Conservation (phyloP, 2,888 invertebrate species). For the Cremastinae sp. region DNA sequence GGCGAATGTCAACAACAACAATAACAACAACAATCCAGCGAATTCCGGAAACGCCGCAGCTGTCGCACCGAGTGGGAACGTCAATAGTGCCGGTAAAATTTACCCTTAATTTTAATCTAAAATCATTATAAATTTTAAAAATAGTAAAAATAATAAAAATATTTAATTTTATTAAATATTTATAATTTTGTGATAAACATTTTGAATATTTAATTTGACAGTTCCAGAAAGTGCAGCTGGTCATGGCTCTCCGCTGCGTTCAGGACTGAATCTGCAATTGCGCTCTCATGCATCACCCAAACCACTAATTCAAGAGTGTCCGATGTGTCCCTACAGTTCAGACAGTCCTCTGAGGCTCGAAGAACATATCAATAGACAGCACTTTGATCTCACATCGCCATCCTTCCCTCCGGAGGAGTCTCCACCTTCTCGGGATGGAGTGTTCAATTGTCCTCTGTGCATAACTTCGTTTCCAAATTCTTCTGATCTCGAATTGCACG, state of each 20-base stretch:
- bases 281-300: conserved; percentile 77
- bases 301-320: conserved; percentile 83
- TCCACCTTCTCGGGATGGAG: conserved; percentile 74
- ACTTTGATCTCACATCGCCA: conserved; percentile 91
- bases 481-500: conserved; percentile 91
- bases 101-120: neutral
- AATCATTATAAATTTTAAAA: neutral
- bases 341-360: conserved; percentile 88
- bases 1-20: conserved; percentile 77
- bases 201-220: conserved; percentile 37
- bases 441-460: conserved; percentile 90
- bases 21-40: conserved; percentile 75
- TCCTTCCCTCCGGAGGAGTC: conserved; percentile 81
- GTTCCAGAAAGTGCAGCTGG: conserved; percentile 80
- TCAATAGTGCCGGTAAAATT: conserved; percentile 70
- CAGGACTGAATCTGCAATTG: conserved; percentile 77
- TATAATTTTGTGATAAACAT: conserved; percentile 19
- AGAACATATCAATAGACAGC: conserved; percentile 91
- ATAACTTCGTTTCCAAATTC: conserved; percentile 86
- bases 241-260: conserved; percentile 88
- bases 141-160: neutral
- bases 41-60: conserved; percentile 51
- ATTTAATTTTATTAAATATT: neutral
- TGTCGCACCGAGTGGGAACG: conserved; percentile 64
- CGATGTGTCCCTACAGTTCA: conserved; percentile 89